These are phyloP conservation scores for Drosophila novamexicana DNA, from an alignment of 1,140 invertebrate species.

Conservation along the genomic window DNA sequence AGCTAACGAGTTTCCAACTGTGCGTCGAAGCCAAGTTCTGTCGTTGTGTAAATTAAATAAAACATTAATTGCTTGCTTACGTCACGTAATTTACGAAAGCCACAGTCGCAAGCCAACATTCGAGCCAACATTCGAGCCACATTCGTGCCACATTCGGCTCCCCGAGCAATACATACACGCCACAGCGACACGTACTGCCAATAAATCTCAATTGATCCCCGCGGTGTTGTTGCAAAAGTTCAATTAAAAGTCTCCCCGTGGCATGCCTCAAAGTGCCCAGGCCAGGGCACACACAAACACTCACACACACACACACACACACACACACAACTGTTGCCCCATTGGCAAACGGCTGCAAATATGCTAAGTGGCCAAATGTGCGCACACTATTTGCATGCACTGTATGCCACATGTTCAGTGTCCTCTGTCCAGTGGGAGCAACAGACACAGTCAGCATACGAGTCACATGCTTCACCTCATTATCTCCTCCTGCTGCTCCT, in stretches of 20 bases:
- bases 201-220: conserved; percentile 80
- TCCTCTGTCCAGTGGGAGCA: conserved; percentile 3
- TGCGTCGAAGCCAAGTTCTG: conserved; percentile 19
- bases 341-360: conserved; percentile 29
- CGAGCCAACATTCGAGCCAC: not conserved
- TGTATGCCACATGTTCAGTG: conserved; percentile 20
- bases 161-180: conserved; percentile 13
- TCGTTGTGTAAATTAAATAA: conserved; percentile 64
- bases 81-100: conserved; percentile 27
- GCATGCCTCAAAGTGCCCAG: conserved; percentile 35
- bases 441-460: conserved; percentile 6
- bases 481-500: not conserved
- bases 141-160: not conserved
- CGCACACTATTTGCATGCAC: conserved; percentile 45
- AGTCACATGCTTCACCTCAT: conserved; percentile 28
- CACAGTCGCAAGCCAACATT: conserved; percentile 10
- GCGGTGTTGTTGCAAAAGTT: conserved; percentile 65
- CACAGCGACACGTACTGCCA: conserved; percentile 64
- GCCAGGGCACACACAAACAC: conserved; percentile 7
- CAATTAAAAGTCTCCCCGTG: conserved; percentile 67
- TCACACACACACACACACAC: not conserved
- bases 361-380: conserved; percentile 47
- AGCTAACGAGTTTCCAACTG: conserved; percentile 40
- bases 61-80: conserved; percentile 63
- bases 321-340: conserved; percentile 12